Evolutionary conservation across 2,888 invertebrate genomes (phyloP).

Genomic region (Dastarcus helophoroides): DNA sequence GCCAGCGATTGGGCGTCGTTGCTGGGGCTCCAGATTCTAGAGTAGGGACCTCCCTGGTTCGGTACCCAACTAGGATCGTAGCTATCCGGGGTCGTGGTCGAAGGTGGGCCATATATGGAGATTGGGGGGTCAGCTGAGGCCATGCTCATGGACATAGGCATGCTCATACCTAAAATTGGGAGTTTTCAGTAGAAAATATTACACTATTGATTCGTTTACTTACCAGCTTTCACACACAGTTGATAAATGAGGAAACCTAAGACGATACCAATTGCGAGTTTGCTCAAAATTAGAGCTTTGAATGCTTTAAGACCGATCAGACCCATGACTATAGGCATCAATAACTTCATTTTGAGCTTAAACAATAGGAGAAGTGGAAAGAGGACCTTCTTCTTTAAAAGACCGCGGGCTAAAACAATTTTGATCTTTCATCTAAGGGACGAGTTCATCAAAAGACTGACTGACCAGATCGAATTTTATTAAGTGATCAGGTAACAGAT

Average conservation of each 20-base stretch:
- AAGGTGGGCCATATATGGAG: constrained; percentile 57
- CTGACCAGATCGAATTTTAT: background rate
- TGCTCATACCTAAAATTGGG: constrained; percentile 51
- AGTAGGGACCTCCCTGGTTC: constrained; percentile 63
- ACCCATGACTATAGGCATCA: constrained; percentile 71
- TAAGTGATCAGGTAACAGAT: constrained; percentile 7
- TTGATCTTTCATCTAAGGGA: background rate
- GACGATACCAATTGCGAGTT: constrained; percentile 69
- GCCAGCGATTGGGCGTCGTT: constrained; percentile 49
- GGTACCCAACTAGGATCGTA: constrained; percentile 66
- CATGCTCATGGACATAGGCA: constrained; percentile 44
- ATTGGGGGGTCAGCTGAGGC: constrained; percentile 45
- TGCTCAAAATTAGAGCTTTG: constrained; percentile 74
- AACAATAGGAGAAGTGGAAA: constrained; percentile 66
- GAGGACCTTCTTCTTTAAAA: constrained; percentile 73
- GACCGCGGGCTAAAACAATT: constrained; percentile 56
- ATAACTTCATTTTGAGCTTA: constrained; percentile 72
- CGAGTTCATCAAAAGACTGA: background rate
- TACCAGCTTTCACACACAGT: constrained; percentile 65
- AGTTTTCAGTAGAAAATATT: background rate
- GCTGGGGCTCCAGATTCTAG: constrained; percentile 58
- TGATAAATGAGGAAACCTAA: constrained; percentile 72
- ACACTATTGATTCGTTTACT: constrained; percentile 20
- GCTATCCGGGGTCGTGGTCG: constrained; percentile 49
- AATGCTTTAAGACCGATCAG: constrained; percentile 71